Evolutionary conservation across 2,113 vertebrate species (phyloP).

Genomic region (Lepisosteus osseus): DNA sequence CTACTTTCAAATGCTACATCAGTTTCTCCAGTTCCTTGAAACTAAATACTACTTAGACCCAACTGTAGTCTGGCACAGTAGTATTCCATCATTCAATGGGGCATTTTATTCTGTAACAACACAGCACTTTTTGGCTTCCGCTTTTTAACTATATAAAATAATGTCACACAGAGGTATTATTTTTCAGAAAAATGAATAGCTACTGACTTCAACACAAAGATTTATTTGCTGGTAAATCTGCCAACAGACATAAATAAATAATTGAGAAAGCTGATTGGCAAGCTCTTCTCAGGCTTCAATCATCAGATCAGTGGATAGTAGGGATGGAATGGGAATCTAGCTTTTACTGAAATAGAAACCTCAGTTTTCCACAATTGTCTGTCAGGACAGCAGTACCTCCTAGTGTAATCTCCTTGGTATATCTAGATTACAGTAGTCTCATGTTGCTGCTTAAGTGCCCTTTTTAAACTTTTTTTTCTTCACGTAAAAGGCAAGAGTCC

Average conservation of each 20-base stretch:
- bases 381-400: conserved; percentile 22
- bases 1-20: conserved; percentile 52
- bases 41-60: conserved; percentile 47
- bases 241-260: conserved; percentile 54
- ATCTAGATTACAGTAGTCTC: conserved; percentile 40
- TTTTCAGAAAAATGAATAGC: conserved; percentile 35
- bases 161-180: conserved; percentile 37
- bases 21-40: conserved; percentile 45
- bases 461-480: conserved; percentile 18
- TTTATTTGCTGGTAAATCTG: conserved; percentile 40
- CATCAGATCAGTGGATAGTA: conserved; percentile 47
- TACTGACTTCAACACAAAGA: conserved; percentile 37
- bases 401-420: conserved; percentile 40
- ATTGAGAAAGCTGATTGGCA: conserved; percentile 42
- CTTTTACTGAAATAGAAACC: conserved; percentile 45
- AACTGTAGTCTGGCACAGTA: conserved; percentile 40
- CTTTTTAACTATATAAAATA: conserved; percentile 50
- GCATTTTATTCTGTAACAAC: conserved; percentile 36
- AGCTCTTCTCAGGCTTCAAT: conserved; percentile 39
- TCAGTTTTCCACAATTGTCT: conserved; percentile 41
- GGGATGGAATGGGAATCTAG: conserved; percentile 20
- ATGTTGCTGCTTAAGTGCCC: conserved; percentile 14
- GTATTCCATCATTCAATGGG: conserved; percentile 46
- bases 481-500: conserved; percentile 19
- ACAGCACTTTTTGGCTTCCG: conserved; percentile 37